These are phyloP conservation scores for Darevskia nairensis DNA, from an alignment of 2,797 vertebrate species.

Conservation along the genomic window DNA sequence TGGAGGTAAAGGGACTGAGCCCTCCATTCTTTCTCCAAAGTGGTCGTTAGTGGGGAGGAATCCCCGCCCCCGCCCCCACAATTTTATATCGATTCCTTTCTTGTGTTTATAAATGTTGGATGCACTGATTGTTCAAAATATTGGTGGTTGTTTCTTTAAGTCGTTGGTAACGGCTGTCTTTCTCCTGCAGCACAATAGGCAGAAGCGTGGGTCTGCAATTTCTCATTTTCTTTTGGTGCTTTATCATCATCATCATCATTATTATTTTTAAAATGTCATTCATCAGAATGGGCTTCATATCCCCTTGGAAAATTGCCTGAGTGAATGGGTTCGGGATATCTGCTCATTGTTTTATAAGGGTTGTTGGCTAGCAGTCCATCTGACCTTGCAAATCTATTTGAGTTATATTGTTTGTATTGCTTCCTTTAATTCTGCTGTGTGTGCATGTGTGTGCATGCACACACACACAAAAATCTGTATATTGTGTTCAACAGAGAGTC, in stretches of 20 bases:
- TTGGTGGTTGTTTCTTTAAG: background rate
- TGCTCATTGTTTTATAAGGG: conserved; percentile 2
- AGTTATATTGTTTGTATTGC: background rate
- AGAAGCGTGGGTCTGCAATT: background rate
- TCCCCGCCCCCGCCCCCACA: background rate
- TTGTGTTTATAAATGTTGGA: background rate
- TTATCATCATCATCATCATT: background rate
- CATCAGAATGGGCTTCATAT: conserved; percentile 16
- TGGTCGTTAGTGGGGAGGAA: background rate
- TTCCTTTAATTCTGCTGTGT: background rate
- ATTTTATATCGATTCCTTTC: background rate
- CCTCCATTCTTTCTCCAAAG: background rate
- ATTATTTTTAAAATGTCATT: background rate
- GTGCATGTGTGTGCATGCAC: background rate
- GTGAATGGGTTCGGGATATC: background rate
- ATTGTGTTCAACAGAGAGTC: background rate
- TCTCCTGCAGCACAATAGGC: background rate
- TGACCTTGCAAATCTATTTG: conserved; percentile 8
- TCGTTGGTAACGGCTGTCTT: background rate
- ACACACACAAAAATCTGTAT: background rate
- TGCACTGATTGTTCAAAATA: background rate
- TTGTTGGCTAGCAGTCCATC: background rate
- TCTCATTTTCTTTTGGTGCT: conserved; percentile 13
- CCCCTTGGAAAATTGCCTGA: conserved; percentile 5
- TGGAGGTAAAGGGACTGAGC: too few species aligned